Evolutionary conservation across 2,888 invertebrate species (phyloP).

Genomic region (Drosophila fungiperda): DNA sequence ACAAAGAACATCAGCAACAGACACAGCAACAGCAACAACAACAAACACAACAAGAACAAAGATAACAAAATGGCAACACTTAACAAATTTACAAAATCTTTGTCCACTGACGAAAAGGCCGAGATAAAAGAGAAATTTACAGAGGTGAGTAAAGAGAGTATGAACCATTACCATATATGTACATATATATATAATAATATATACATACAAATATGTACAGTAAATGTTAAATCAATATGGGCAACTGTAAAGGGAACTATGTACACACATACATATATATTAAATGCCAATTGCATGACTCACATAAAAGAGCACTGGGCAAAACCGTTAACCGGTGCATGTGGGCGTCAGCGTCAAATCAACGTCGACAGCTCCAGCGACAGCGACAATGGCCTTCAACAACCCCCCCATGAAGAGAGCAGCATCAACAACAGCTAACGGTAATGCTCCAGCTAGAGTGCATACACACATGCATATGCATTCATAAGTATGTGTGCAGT

Average conservation of each 20-base stretch:
- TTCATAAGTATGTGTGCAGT: not conserved
- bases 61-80: conserved; percentile 77
- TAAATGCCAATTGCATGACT: conserved; percentile 70
- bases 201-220: not conserved
- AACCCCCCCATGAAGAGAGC: conserved; percentile 76
- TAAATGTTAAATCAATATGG: conserved; percentile 34
- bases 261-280: conserved; percentile 14
- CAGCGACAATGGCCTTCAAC: conserved; percentile 72
- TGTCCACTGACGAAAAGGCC: conserved; percentile 88
- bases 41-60: conserved; percentile 16
- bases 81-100: conserved; percentile 84
- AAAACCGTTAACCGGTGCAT: conserved; percentile 70
- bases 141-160: conserved; percentile 87
- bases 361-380: conserved; percentile 26
- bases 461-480: conserved; percentile 11
- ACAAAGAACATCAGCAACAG: conserved; percentile 11
- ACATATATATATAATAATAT: not conserved
- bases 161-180: conserved; percentile 23
- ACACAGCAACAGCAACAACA: conserved; percentile 7
- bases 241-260: conserved; percentile 30
- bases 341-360: conserved; percentile 62
- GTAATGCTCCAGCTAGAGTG: conserved; percentile 54
- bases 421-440: conserved; percentile 49
- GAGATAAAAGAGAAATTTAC: conserved; percentile 92
- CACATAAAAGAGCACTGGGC: conserved; percentile 45